Conservation (phyloP, 2,888 invertebrate species). For the Tricholauxania praeusta region DNA sequence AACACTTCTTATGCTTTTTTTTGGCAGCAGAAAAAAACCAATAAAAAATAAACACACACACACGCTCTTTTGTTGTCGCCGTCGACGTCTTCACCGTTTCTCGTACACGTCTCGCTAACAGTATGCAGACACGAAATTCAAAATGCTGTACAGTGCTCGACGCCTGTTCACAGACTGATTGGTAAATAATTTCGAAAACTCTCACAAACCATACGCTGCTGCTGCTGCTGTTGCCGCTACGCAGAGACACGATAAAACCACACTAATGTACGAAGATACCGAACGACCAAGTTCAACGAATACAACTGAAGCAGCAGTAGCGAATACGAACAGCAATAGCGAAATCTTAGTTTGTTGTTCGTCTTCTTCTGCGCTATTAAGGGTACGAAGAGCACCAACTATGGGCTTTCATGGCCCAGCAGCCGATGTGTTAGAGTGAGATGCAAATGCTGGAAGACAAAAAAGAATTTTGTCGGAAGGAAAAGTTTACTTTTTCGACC, state of each 20-base stretch:
- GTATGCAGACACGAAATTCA: slow-evolving; percentile 43
- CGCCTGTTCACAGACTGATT: slow-evolving; percentile 60
- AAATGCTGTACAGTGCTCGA: slow-evolving; percentile 57
- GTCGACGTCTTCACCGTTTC: background rate
- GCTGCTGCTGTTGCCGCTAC: slow-evolving; percentile 34
- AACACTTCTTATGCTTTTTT: slow-evolving; percentile 5
- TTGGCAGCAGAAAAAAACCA: slow-evolving; percentile 20
- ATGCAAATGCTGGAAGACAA: background rate
- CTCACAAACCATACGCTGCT: slow-evolving; percentile 48
- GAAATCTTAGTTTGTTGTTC: slow-evolving; percentile 2
- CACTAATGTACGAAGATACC: slow-evolving; percentile 17
- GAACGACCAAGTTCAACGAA: background rate
- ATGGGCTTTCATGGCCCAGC: too few species aligned
- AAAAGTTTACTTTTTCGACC: background rate
- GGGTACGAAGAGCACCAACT: too few species aligned
- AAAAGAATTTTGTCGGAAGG: background rate
- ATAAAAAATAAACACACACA: slow-evolving; percentile 38
- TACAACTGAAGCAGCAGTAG: background rate
- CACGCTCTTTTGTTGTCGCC: slow-evolving; percentile 11
- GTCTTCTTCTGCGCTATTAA: slow-evolving; percentile 33
- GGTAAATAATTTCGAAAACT: slow-evolving; percentile 44
- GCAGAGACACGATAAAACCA: background rate
- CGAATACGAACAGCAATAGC: slow-evolving; percentile 18
- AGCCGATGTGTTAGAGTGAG: too few species aligned
- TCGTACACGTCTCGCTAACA: slow-evolving; percentile 1